Conservation (phyloP, 2,113 vertebrate genomes). For the Burhinus oedicnemus region DNA sequence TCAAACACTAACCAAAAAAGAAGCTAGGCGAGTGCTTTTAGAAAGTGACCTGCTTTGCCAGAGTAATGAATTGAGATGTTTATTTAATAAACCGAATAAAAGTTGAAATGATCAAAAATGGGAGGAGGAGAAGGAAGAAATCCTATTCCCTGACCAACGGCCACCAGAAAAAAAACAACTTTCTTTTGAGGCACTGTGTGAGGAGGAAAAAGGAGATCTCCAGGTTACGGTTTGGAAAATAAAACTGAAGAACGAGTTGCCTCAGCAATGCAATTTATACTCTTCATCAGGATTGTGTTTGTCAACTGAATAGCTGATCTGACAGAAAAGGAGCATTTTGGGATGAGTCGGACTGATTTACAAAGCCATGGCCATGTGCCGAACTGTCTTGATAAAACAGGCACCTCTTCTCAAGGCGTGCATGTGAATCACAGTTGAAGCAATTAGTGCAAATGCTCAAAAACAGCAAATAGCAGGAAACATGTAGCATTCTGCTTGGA, state of each 20-base stretch:
- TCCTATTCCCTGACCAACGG: background rate
- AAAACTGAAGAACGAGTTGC: background rate
- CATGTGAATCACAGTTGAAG: background rate
- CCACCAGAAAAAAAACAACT: background rate
- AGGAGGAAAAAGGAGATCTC: background rate
- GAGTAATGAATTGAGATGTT: background rate
- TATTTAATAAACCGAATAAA: background rate
- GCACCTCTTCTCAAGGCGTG: slow-evolving; percentile 11
- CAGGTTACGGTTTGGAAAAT: background rate
- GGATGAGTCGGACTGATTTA: slow-evolving; percentile 26
- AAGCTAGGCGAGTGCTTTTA: background rate
- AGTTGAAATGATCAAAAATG: background rate
- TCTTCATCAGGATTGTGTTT: background rate
- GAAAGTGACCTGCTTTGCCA: background rate
- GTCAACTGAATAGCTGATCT: slow-evolving; percentile 32
- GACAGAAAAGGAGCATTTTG: slow-evolving; percentile 43
- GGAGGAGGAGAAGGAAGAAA: background rate
- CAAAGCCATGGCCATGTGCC: background rate
- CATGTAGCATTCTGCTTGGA: background rate
- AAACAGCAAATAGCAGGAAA: background rate
- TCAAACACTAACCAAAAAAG: background rate
- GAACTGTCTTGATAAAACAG: background rate
- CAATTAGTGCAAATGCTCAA: slow-evolving; percentile 21
- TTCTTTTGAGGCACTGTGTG: background rate
- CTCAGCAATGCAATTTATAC: background rate